These are phyloP conservation scores for Choloepus didactylus DNA, from an alignment of 2,797 vertebrate species.

Conservation along the genomic window DNA sequence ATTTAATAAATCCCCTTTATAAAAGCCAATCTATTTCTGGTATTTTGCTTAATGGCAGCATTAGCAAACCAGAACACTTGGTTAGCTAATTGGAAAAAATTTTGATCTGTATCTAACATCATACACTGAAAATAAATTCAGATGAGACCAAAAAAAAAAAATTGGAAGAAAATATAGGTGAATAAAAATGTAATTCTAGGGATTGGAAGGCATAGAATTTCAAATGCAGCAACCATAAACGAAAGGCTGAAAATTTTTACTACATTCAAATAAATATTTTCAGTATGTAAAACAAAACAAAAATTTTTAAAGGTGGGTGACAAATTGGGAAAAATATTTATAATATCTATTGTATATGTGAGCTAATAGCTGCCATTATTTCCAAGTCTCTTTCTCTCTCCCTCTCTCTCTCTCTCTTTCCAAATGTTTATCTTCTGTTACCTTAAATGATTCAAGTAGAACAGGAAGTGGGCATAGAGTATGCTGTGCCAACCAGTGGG, in stretches of 20 bases:
- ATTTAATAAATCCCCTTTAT: too few species aligned
- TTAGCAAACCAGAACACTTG: background rate
- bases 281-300: background rate
- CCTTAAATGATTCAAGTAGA: background rate
- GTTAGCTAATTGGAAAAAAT: constrained; percentile 2
- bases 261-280: background rate
- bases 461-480: background rate
- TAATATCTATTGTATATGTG: background rate
- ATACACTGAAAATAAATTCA: constrained; percentile 35
- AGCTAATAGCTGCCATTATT: background rate
- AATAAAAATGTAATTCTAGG: constrained; percentile 2
- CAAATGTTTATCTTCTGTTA: constrained; percentile 44
- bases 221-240: background rate
- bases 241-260: constrained; percentile 23
- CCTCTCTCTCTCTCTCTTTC: constrained; percentile 21
- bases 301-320: background rate
- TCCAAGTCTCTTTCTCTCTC: constrained; percentile 22
- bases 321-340: background rate
- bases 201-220: constrained; percentile 16
- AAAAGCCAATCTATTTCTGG: too few species aligned
- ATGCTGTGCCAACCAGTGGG: background rate
- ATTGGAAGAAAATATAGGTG: background rate
- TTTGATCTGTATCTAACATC: background rate
- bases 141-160: background rate
- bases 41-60: too few species aligned